Evolutionary conservation across 2,888 invertebrate species (phyloP).

Genomic region (Chymomyza caudatula): DNA sequence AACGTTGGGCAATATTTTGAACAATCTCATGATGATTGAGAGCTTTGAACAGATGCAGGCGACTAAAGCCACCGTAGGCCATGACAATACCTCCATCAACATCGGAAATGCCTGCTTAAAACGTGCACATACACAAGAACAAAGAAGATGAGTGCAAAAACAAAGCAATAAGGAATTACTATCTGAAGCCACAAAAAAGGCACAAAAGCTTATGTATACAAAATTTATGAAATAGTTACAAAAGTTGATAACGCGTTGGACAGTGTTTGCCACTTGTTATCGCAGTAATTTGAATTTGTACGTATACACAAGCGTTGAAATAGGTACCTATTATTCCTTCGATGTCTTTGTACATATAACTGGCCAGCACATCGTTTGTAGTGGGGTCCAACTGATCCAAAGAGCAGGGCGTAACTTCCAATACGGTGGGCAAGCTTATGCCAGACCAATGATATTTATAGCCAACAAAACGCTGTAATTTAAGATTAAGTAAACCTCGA

Average conservation of each 20-base stretch:
- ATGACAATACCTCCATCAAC: slow-evolving; percentile 95
- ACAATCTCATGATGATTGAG: slow-evolving; percentile 92
- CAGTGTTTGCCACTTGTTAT: not conserved
- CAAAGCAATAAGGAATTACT: slow-evolving; percentile 14
- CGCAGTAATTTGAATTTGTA: not conserved
- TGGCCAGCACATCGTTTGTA: slow-evolving; percentile 88
- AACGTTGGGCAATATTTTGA: slow-evolving; percentile 90
- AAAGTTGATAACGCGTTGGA: slow-evolving; percentile 16
- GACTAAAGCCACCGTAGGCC: slow-evolving; percentile 93
- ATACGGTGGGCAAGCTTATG: slow-evolving; percentile 88
- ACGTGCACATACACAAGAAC: slow-evolving; percentile 63
- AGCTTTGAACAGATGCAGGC: slow-evolving; percentile 93
- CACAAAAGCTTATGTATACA: slow-evolving; percentile 16
- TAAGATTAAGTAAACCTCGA: not conserved
- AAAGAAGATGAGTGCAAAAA: slow-evolving; percentile 35
- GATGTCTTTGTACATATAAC: slow-evolving; percentile 91
- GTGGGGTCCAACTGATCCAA: slow-evolving; percentile 94
- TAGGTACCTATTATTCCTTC: slow-evolving; percentile 83
- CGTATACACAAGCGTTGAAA: slow-evolving; percentile 37
- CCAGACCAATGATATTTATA: slow-evolving; percentile 99
- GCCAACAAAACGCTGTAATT: slow-evolving; percentile 87
- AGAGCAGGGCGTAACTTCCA: slow-evolving; percentile 95
- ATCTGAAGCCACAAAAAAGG: slow-evolving; percentile 38
- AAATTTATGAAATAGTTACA: slow-evolving; percentile 43
- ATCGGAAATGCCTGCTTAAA: slow-evolving; percentile 86